These are phyloP conservation scores for Charadrius vociferus DNA, from an alignment of 2,113 vertebrate genomes.

Conservation along the genomic window DNA sequence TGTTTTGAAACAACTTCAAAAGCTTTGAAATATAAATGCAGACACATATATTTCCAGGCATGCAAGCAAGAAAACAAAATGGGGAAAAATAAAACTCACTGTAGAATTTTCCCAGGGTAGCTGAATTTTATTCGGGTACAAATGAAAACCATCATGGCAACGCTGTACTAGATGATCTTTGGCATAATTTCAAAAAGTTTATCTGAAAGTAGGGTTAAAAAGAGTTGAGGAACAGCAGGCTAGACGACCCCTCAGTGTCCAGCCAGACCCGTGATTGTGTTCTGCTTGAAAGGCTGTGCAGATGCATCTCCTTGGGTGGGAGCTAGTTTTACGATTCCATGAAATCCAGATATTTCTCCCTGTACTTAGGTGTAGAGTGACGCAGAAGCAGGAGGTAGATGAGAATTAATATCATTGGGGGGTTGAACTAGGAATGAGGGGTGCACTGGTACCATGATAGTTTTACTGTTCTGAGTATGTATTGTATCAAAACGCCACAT, in stretches of 20 bases:
- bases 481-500: neutral
- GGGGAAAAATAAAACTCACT: neutral
- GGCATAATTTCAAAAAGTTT: neutral
- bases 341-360: neutral
- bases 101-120: neutral
- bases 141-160: neutral
- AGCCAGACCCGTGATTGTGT: neutral
- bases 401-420: neutral
- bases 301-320: neutral
- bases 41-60: neutral
- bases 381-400: neutral
- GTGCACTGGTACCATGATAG: neutral
- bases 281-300: neutral
- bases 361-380: neutral
- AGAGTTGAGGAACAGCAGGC: neutral
- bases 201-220: neutral
- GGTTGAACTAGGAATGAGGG: neutral
- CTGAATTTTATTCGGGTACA: neutral
- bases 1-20: neutral
- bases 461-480: neutral
- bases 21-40: neutral
- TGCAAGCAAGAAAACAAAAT: neutral
- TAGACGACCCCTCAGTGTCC: neutral
- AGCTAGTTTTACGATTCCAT: neutral
- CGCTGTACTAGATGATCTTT: neutral